Percentiles rank a stretch among this genome's conserved stretches.
phyloP scores from a whole-genome alignment of 2,888 invertebrate genomes.

The Parnassius apollo region DNA sequence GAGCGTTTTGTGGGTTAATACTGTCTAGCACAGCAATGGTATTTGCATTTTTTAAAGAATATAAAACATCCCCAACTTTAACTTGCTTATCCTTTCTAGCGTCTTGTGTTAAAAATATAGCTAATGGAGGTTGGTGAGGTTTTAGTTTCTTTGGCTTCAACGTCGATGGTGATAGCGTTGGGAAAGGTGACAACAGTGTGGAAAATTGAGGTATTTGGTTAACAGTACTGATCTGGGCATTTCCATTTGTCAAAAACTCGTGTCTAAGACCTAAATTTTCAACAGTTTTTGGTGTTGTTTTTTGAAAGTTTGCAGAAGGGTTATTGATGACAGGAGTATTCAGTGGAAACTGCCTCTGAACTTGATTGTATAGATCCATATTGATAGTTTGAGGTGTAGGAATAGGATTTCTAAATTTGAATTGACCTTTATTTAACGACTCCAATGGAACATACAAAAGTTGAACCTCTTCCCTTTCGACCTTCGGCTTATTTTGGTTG shows the following conservation, averaged over 20 bases:
- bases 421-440: constrained; percentile 81
- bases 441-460: constrained; percentile 91
- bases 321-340: constrained; percentile 29
- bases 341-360: constrained; percentile 46
- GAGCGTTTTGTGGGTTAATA: constrained; percentile 84
- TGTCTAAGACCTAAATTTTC: constrained; percentile 50
- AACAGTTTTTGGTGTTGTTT: constrained; percentile 45
- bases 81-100: constrained; percentile 70
- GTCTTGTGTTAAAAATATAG: constrained; percentile 87
- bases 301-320: constrained; percentile 50
- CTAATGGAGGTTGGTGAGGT: constrained; percentile 91
- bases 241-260: constrained; percentile 61
- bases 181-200: constrained; percentile 59
- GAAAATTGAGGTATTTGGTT: constrained; percentile 67
- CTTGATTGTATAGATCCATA: constrained; percentile 56
- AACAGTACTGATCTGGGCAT: constrained; percentile 45
- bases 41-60: constrained; percentile 85
- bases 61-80: constrained; percentile 86
- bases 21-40: constrained; percentile 89
- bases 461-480: constrained; percentile 86
- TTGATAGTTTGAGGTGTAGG: constrained; percentile 51
- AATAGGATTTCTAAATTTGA: constrained; percentile 60
- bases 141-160: constrained; percentile 81
- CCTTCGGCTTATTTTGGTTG: constrained; percentile 48
- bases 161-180: constrained; percentile 54